Conservation (phyloP, 30 jellyfish, hydroid and myxozoan genomes). For the Turritopsis dohrnii region DNA sequence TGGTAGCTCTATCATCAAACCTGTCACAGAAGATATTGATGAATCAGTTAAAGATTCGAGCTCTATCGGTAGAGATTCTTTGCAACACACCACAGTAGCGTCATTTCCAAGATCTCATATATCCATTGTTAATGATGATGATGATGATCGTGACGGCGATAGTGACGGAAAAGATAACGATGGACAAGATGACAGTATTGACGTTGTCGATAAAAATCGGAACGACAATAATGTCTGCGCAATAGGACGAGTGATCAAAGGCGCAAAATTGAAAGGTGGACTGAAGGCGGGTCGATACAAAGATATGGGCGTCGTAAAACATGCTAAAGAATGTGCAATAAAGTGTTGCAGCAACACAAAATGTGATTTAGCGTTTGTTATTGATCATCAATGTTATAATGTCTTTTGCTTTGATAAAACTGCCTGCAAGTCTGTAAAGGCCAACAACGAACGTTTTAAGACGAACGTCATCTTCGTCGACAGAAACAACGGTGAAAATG, state of each 20-base stretch:
- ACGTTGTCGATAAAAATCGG: background rate
- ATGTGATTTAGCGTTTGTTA: slow-evolving; percentile 76
- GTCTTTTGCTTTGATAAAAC: slow-evolving; percentile 42
- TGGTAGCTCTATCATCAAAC: background rate
- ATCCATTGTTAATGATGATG: slow-evolving; percentile 12
- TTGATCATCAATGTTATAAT: slow-evolving; percentile 45
- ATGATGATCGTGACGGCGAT: background rate
- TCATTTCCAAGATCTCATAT: background rate
- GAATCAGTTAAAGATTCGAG: background rate
- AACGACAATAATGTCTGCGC: slow-evolving; percentile 27
- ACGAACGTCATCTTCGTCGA: background rate
- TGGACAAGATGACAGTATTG: background rate
- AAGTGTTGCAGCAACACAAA: slow-evolving; percentile 55
- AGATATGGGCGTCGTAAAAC: slow-evolving; percentile 37
- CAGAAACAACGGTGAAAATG: background rate
- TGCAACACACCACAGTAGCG: background rate
- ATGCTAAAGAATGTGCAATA: slow-evolving; percentile 45
- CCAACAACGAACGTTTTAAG: background rate
- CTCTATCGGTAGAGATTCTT: background rate
- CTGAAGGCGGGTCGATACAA: slow-evolving; percentile 38
- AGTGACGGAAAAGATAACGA: background rate
- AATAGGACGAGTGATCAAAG: slow-evolving; percentile 24
- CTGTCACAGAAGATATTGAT: background rate
- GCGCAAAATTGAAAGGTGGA: slow-evolving; percentile 42
- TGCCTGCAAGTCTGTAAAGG: slow-evolving; percentile 25